These are phyloP conservation scores for Epinephelus lanceolatus DNA, from an alignment of 2,113 vertebrate genomes.

Conservation along the genomic window DNA sequence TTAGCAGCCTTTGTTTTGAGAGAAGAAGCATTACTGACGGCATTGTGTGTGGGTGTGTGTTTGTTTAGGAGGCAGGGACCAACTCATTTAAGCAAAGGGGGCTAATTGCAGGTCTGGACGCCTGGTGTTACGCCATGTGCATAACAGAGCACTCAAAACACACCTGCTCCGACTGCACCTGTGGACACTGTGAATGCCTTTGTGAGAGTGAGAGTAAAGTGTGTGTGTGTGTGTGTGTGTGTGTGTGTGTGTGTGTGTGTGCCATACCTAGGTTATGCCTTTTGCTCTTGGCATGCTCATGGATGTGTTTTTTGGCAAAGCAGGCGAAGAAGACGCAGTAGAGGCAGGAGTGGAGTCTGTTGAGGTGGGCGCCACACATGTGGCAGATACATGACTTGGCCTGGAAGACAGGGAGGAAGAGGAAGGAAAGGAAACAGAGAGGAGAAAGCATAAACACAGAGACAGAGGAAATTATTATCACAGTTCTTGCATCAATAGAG, in stretches of 20 bases:
- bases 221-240: not conserved
- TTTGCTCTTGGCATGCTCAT: slow-evolving; percentile 97
- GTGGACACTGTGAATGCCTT: not conserved
- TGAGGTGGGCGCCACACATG: slow-evolving; percentile 87
- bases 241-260: not conserved
- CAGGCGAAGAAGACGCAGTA: slow-evolving; percentile 99
- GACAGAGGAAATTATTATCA: not conserved
- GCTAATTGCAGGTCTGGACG: slow-evolving; percentile 30
- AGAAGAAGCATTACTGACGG: slow-evolving; percentile 17
- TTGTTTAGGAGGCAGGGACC: slow-evolving; percentile 1
- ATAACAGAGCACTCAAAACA: not conserved
- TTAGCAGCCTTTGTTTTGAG: slow-evolving; percentile 54
- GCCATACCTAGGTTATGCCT: slow-evolving; percentile 96
- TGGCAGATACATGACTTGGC: slow-evolving; percentile 84
- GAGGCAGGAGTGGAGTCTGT: slow-evolving; percentile 97
- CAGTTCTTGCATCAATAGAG: not conserved
- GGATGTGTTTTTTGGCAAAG: slow-evolving; percentile 99
- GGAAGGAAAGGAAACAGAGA: not conserved
- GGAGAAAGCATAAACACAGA: not conserved
- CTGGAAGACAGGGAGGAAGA: slow-evolving; percentile 47
- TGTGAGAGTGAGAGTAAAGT: not conserved
- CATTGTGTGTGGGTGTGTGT: not conserved
- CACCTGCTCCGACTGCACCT: not conserved
- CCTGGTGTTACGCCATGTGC: slow-evolving; percentile 9
- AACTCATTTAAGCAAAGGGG: slow-evolving; percentile 6